Conservation (phyloP, 1,140 invertebrate genomes). For the Papilio polytes region DNA sequence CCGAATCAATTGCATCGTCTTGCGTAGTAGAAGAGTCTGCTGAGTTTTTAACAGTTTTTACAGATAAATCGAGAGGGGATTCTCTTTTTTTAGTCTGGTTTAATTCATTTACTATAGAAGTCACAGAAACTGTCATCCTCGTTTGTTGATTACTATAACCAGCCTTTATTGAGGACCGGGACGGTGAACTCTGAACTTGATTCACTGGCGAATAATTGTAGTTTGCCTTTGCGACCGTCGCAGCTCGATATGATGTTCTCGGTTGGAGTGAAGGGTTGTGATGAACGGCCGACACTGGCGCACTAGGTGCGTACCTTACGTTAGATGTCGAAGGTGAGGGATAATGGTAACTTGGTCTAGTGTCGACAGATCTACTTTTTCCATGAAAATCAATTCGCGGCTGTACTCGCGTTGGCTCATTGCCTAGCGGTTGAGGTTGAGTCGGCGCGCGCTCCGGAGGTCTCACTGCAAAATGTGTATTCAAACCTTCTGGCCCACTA, state of each 20-base stretch:
- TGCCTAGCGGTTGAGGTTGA: constrained; percentile 53
- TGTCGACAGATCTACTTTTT: constrained; percentile 59
- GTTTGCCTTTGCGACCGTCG: constrained; percentile 64
- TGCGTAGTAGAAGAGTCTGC: constrained; percentile 93
- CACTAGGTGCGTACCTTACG: constrained; percentile 60
- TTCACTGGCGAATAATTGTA: constrained; percentile 70
- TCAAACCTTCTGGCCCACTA: constrained; percentile 59
- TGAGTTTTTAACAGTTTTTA: constrained; percentile 93
- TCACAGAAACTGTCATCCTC: constrained; percentile 80
- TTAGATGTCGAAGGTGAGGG: constrained; percentile 68
- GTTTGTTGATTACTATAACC: constrained; percentile 74
- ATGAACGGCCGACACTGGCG: constrained; percentile 57
- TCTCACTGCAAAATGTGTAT: constrained; percentile 60
- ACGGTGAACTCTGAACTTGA: constrained; percentile 70
- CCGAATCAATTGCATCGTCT: constrained; percentile 85
- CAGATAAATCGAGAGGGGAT: constrained; percentile 92
- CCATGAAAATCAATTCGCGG: constrained; percentile 61
- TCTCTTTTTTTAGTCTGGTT: constrained; percentile 86
- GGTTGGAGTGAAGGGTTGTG: constrained; percentile 53
- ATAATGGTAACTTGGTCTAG: constrained; percentile 66
- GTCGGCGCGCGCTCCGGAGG: constrained; percentile 60
- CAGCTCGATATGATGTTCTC: constrained; percentile 65
- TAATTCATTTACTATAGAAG: constrained; percentile 80
- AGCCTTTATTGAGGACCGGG: constrained; percentile 64
- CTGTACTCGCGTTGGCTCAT: constrained; percentile 61